Evolutionary conservation across 2,888 invertebrate genomes (phyloP).

Genomic region (Leuctra nigra): DNA sequence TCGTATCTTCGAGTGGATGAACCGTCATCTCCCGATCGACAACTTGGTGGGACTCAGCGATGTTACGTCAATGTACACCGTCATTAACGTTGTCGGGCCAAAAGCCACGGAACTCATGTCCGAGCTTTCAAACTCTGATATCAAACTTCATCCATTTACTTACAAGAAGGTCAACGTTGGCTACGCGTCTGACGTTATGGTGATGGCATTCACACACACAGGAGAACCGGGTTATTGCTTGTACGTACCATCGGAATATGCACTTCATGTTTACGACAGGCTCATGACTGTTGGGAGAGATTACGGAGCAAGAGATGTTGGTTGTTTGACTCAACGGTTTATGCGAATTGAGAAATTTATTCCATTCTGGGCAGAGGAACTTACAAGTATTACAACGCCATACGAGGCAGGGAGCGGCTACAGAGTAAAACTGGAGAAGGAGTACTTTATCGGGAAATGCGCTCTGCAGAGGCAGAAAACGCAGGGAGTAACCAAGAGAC

Average conservation of each 20-base stretch:
- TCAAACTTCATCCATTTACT: slow-evolving; percentile 55
- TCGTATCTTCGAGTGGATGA: slow-evolving; percentile 62
- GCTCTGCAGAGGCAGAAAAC: slow-evolving; percentile 54
- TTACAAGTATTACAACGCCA: slow-evolving; percentile 53
- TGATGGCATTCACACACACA: slow-evolving; percentile 64
- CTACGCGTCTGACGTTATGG: slow-evolving; percentile 60
- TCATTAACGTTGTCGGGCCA: slow-evolving; percentile 63
- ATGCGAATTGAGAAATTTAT: slow-evolving; percentile 63
- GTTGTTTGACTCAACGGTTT: slow-evolving; percentile 57
- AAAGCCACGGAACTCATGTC: slow-evolving; percentile 56
- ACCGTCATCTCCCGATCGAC: slow-evolving; percentile 51
- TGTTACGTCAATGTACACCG: slow-evolving; percentile 66
- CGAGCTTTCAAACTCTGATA: slow-evolving; percentile 56
- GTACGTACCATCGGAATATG: slow-evolving; percentile 65
- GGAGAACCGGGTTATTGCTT: slow-evolving; percentile 65
- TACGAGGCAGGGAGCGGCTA: slow-evolving; percentile 57
- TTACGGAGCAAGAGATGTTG: slow-evolving; percentile 60
- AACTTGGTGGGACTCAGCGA: slow-evolving; percentile 56
- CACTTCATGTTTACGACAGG: slow-evolving; percentile 63
- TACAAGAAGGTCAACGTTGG: slow-evolving; percentile 59
- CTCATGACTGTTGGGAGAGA: slow-evolving; percentile 58
- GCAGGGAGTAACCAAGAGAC: slow-evolving; percentile 51
- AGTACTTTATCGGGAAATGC: slow-evolving; percentile 57
- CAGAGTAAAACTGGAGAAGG: slow-evolving; percentile 49
- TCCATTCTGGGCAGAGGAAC: slow-evolving; percentile 65